These are phyloP conservation scores for Zosterops hypoxanthus DNA, from an alignment of 2,113 vertebrate species.

Conservation along the genomic window DNA sequence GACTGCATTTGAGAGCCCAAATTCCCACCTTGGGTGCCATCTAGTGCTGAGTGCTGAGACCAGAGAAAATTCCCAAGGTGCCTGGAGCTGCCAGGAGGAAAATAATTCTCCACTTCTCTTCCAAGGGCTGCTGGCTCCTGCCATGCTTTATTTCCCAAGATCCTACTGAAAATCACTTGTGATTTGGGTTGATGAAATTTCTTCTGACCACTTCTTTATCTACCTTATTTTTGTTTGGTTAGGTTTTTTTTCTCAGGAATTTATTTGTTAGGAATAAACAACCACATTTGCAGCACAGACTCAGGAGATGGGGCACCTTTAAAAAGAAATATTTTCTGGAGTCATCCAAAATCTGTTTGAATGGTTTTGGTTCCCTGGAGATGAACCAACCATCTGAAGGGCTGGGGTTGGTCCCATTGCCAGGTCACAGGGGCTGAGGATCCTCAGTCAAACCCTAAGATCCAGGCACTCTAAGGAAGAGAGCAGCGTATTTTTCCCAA, in stretches of 20 bases:
- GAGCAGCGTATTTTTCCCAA: background rate
- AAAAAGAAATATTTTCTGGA: background rate
- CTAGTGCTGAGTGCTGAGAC: constrained; percentile 20
- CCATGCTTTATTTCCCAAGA: background rate
- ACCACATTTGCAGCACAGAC: background rate
- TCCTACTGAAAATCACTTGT: background rate
- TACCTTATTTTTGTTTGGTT: background rate
- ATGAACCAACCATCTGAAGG: background rate
- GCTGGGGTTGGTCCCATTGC: background rate
- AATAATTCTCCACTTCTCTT: background rate
- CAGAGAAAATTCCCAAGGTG: background rate
- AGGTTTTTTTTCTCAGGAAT: no score
- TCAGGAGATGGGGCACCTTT: background rate
- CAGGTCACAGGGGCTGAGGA: background rate
- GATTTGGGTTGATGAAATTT: background rate
- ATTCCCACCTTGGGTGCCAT: background rate
- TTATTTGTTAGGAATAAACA: background rate
- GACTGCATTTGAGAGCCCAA: background rate
- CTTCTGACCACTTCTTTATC: background rate
- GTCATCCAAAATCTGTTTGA: background rate
- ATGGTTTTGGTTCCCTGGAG: background rate
- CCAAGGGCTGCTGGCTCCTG: background rate
- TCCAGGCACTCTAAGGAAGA: background rate
- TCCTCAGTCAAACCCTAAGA: background rate
- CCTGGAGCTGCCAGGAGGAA: background rate